Evolutionary conservation across 2,797 vertebrate species (phyloP).

Genomic region (Eulemur rubriventer): DNA sequence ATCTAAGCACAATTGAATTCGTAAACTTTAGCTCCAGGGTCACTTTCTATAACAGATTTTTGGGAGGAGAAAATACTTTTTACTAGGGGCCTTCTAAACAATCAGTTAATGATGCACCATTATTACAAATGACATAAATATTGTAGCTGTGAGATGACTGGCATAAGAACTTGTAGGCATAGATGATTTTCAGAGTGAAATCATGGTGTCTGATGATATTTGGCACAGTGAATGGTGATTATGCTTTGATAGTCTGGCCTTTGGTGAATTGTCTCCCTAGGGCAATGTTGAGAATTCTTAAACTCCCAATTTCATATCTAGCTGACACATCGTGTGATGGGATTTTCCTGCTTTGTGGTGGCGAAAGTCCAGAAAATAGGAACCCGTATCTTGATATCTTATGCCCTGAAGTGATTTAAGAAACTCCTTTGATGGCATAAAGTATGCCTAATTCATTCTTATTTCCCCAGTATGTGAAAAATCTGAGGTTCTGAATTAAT

Average conservation of each 20-base stretch:
- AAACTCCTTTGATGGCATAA: slow-evolving; percentile 30
- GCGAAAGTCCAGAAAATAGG: slow-evolving; percentile 6
- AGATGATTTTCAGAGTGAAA: background rate
- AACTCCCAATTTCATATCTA: background rate
- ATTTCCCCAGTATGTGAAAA: slow-evolving; percentile 3
- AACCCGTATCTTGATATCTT: slow-evolving; percentile 1
- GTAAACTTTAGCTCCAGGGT: background rate
- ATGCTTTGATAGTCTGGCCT: background rate
- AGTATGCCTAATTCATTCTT: slow-evolving; percentile 45
- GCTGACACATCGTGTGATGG: background rate
- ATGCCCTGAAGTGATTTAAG: slow-evolving; percentile 21
- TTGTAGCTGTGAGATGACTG: background rate
- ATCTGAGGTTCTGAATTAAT: slow-evolving; percentile 25
- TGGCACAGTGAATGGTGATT: background rate
- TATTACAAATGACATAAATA: background rate
- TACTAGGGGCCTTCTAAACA: background rate
- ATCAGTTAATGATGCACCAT: background rate
- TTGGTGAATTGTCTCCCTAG: background rate
- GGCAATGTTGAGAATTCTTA: background rate
- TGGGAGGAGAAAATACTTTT: background rate
- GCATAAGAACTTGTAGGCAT: background rate
- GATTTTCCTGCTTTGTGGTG: background rate
- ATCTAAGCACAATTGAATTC: slow-evolving; percentile 26
- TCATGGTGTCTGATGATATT: background rate
- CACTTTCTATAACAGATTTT: background rate